Conservation (phyloP, 1,140 invertebrate species). For the Rhagoletis zephyria region DNA sequence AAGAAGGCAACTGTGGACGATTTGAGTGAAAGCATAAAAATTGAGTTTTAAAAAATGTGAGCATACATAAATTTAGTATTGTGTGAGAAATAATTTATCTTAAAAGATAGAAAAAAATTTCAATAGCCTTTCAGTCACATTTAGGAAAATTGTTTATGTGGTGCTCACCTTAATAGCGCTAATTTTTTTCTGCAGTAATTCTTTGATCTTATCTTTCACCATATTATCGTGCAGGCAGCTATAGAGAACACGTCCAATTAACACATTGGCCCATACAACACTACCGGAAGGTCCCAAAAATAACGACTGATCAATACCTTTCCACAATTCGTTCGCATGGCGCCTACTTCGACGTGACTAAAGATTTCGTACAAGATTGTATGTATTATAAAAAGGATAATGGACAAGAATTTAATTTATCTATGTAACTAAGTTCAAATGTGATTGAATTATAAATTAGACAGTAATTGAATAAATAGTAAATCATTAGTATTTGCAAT, state of each 20-base stretch:
- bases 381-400: neutral
- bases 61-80: neutral
- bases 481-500: neutral
- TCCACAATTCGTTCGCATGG: conserved; percentile 71
- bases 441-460: too few relatives aligned
- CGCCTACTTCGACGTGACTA: conserved; percentile 67
- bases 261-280: conserved; percentile 82
- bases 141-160: neutral
- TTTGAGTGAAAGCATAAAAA: neutral
- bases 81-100: too few relatives aligned
- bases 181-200: conserved; percentile 89
- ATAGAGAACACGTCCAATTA: conserved; percentile 84
- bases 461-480: too few relatives aligned
- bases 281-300: conserved; percentile 71
- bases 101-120: too few relatives aligned
- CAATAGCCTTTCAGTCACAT: too few relatives aligned
- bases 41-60: too few relatives aligned
- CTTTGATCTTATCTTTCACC: conserved; percentile 78
- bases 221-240: conserved; percentile 82
- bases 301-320: conserved; percentile 70
- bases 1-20: conserved; percentile 82
- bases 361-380: neutral
- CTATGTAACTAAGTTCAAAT: too few relatives aligned
- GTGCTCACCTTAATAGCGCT: conserved; percentile 82
- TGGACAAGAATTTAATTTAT: too few relatives aligned